Conservation (phyloP, 2,797 vertebrate genomes). For the Semotilus atromaculatus region DNA sequence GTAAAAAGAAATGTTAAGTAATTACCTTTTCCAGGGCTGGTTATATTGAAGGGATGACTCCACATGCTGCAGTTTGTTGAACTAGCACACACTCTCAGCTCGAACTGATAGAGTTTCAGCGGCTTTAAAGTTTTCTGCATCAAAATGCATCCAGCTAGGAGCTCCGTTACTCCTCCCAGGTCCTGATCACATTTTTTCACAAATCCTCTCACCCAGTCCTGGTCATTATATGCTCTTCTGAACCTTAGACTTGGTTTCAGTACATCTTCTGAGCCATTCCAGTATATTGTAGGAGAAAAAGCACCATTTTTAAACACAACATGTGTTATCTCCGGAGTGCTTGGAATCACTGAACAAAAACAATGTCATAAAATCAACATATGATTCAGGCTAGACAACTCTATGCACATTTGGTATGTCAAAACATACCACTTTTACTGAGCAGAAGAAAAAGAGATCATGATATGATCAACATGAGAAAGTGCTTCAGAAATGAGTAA, state of each 20-base stretch:
- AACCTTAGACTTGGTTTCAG: slow-evolving; percentile 74
- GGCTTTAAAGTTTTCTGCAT: slow-evolving; percentile 72
- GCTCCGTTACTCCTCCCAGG: slow-evolving; percentile 45
- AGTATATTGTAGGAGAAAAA: slow-evolving; percentile 71
- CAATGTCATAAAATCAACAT: not conserved
- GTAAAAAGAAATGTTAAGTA: not conserved
- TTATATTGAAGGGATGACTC: slow-evolving; percentile 74
- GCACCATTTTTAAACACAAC: slow-evolving; percentile 71
- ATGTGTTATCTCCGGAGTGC: slow-evolving; percentile 68
- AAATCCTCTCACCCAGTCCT: slow-evolving; percentile 75
- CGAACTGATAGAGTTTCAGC: slow-evolving; percentile 78
- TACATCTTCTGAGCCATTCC: slow-evolving; percentile 71
- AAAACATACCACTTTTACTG: not conserved
- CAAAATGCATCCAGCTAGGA: slow-evolving; percentile 47
- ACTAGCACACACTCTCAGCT: slow-evolving; percentile 75
- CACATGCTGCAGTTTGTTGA: slow-evolving; percentile 83
- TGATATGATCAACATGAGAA: slow-evolving; percentile 21
- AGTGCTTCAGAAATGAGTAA: slow-evolving; percentile 26
- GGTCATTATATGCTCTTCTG: slow-evolving; percentile 11
- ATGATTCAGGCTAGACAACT: not conserved
- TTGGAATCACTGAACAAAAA: slow-evolving; percentile 80
- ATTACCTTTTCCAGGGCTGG: slow-evolving; percentile 82
- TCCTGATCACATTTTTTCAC: slow-evolving; percentile 32
- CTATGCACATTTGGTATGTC: not conserved
- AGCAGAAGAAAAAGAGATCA: slow-evolving; percentile 18